A percentile compares a stretch with the other conserved stretches of the same genome.
Conservation (phyloP, 2,888 invertebrate genomes). For the Pollenia griseotomentosa region DNA sequence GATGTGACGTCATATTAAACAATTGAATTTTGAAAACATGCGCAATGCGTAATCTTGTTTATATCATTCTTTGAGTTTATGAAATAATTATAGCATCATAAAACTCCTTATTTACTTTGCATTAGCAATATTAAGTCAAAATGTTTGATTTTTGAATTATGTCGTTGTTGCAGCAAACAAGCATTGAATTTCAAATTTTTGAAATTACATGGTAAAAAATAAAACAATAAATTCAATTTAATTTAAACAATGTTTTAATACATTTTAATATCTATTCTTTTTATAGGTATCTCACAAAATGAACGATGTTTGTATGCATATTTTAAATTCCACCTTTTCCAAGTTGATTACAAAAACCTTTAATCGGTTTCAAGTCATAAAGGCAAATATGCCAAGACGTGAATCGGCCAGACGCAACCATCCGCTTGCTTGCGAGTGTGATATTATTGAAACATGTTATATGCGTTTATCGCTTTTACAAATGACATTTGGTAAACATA, state of each 20-base stretch:
- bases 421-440: constrained; percentile 95
- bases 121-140: too few relatives aligned
- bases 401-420: constrained; percentile 96
- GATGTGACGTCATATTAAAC: too few relatives aligned
- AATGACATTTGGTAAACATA: constrained; percentile 98
- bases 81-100: too few relatives aligned
- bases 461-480: constrained; percentile 95
- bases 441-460: constrained; percentile 96
- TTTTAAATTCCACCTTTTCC: constrained; percentile 94
- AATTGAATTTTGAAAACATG: too few relatives aligned
- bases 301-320: constrained; percentile 91
- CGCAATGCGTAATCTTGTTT: too few relatives aligned
- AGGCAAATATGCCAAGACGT: constrained; percentile 94
- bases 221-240: too few relatives aligned
- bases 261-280: constrained; percentile 2
- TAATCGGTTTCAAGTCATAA: constrained; percentile 93
- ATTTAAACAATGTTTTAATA: neutral
- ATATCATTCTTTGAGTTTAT: too few relatives aligned
- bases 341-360: constrained; percentile 93
- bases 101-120: too few relatives aligned
- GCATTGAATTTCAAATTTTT: too few relatives aligned
- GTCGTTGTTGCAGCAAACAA: too few relatives aligned
- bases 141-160: too few relatives aligned
- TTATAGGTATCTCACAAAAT: constrained; percentile 91
- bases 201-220: too few relatives aligned